Percentiles rank a stretch among this genome's conserved stretches.
These are phyloP conservation scores for Cryptocheilus praepositus DNA, from an alignment of 2,888 invertebrate species.

Conservation along the genomic window DNA sequence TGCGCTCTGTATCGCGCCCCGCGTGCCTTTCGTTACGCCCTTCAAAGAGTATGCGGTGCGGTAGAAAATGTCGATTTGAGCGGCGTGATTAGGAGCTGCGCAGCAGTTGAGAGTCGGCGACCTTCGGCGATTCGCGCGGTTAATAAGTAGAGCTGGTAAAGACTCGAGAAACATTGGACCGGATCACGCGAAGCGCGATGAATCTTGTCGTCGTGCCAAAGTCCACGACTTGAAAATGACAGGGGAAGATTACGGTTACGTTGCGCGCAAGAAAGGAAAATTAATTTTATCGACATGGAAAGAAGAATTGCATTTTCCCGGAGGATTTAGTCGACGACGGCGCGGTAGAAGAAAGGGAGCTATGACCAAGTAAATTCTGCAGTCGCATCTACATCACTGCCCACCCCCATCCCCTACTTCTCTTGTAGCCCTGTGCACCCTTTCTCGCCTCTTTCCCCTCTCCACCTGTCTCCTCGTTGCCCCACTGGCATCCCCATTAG, in stretches of 20 bases:
- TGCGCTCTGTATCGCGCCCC: constrained; percentile 18
- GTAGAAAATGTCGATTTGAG: constrained; percentile 44
- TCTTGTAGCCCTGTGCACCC: constrained; percentile 8
- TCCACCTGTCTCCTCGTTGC: constrained; percentile 21
- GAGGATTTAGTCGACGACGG: constrained; percentile 36
- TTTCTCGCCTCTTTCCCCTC: constrained; percentile 13
- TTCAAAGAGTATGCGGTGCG: not conserved
- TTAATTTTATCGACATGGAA: constrained; percentile 52
- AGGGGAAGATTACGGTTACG: constrained; percentile 11
- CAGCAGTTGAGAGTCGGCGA: too few relatives aligned
- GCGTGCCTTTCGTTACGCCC: not conserved
- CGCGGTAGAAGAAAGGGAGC: constrained; percentile 26
- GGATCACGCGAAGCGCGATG: constrained; percentile 12
- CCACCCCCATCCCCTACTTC: not conserved
- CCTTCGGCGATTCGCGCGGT: not conserved
- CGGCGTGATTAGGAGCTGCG: not conserved
- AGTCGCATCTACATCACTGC: constrained; percentile 32
- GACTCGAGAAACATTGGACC: not conserved
- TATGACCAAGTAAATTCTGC: constrained; percentile 30
- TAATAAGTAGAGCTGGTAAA: not conserved
- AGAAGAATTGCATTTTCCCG: constrained; percentile 48
- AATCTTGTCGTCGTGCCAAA: constrained; percentile 10
- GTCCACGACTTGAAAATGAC: constrained; percentile 12
- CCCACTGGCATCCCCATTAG: constrained; percentile 50
- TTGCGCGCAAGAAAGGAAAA: constrained; percentile 24